phyloP scores from a whole-genome alignment of 2,797 vertebrate genomes.

The Dicrostonyx torquatus region DNA sequence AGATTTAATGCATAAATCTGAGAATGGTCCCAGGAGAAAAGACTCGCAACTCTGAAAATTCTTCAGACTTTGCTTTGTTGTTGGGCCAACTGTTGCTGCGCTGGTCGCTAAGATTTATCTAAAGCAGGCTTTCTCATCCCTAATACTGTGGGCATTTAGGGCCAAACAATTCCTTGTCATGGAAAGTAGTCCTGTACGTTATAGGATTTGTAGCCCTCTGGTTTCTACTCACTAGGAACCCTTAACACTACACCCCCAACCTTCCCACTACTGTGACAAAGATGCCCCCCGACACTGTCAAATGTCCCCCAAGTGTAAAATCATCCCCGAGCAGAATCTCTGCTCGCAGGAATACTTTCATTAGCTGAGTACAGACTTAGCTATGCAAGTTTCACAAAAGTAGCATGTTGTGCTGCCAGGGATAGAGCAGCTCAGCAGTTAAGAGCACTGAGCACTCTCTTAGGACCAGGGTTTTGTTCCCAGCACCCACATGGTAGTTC shows the following conservation, averaged over 20 bases:
- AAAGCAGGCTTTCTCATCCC: conserved; percentile 39
- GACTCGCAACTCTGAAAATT: conserved; percentile 69
- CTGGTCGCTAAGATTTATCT: conserved; percentile 48
- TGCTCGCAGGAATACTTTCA: neutral
- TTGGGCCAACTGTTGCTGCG: conserved; percentile 57
- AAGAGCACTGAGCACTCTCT: too few species aligned
- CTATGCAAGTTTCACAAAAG: neutral
- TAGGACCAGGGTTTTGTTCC: neutral
- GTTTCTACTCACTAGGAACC: neutral
- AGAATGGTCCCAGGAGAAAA: conserved; percentile 68
- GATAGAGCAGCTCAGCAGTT: too few species aligned
- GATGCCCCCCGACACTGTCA: neutral
- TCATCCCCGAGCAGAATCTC: neutral
- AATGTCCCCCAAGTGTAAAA: neutral
- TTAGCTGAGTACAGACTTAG: neutral
- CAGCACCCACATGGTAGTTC: neutral
- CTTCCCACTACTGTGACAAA: neutral
- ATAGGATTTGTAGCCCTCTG: neutral
- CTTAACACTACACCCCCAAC: neutral
- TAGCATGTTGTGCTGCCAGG: neutral
- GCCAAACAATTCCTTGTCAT: neutral
- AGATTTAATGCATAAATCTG: conserved; percentile 71
- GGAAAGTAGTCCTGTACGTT: neutral
- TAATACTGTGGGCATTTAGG: neutral
- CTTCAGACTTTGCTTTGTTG: conserved; percentile 70